Conservation (phyloP, 2,113 vertebrate species). For the Poeciliopsis prolifica region DNA sequence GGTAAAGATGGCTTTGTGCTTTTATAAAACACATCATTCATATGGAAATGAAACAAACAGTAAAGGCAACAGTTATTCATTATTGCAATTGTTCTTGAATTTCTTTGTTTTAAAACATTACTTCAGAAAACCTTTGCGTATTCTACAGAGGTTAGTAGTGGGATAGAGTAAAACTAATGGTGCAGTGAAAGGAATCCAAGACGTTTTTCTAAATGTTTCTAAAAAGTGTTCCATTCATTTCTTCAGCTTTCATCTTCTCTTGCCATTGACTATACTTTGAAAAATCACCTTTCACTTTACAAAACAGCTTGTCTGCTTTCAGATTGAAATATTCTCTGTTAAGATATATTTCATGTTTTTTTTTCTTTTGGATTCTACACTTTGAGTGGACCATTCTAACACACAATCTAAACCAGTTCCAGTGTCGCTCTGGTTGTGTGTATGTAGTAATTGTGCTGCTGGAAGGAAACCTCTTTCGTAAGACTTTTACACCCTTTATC, state of each 20-base stretch:
- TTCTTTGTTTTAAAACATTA: no score
- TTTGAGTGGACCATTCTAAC: not conserved
- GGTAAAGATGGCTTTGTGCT: slow-evolving; percentile 78
- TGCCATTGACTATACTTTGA: no score
- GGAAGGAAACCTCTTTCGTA: not conserved
- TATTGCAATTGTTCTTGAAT: not conserved
- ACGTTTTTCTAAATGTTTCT: not conserved
- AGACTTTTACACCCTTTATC: not conserved
- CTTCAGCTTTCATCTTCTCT: no score
- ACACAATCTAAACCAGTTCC: not conserved
- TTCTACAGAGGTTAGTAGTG: not conserved
- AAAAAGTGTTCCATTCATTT: not conserved
- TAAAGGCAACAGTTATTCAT: not conserved
- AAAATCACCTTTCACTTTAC: no score
- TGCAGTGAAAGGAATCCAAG: not conserved
- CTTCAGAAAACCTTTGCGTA: no score
- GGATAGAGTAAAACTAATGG: not conserved
- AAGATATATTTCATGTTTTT: no score
- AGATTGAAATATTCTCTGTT: no score
- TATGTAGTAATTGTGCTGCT: not conserved
- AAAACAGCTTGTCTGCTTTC: no score
- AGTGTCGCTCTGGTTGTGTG: not conserved
- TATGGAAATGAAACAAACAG: not conserved
- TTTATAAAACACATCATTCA: not conserved
- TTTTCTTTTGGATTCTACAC: not conserved